Conservation (phyloP, 1,140 invertebrate genomes). For the Lasaia peninsularis region DNA sequence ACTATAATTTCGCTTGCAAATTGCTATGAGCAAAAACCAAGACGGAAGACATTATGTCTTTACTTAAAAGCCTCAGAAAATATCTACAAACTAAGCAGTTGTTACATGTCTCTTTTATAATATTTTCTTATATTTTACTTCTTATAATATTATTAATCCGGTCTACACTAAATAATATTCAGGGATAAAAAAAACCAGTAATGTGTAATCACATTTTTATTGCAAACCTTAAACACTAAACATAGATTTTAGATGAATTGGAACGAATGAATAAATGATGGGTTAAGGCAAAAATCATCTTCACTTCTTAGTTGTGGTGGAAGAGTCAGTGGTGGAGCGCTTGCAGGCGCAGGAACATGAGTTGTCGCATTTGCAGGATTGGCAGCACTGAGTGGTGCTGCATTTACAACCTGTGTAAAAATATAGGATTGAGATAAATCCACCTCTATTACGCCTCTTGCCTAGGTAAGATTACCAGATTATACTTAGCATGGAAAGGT, state of each 20-base stretch:
- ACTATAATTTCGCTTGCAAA: no score
- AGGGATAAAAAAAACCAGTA: neutral
- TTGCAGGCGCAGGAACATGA: constrained; percentile 65
- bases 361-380: constrained; percentile 70
- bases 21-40: no score
- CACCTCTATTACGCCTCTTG: no score
- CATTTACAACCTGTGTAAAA: constrained; percentile 74
- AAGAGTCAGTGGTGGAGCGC: constrained; percentile 30
- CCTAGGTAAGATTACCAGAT: no score
- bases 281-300: neutral
- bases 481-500: no score
- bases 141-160: no score
- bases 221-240: neutral
- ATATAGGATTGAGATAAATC: constrained; percentile 2
- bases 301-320: constrained; percentile 45
- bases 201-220: neutral
- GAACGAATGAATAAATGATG: neutral
- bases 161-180: neutral
- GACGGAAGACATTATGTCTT: no score
- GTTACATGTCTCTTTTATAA: no score
- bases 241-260: neutral
- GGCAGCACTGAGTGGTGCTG: constrained; percentile 66
- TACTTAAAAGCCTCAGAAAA: no score
- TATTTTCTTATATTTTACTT: no score
- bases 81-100: no score